Percentiles rank a stretch among this genome's conserved stretches.
Evolutionary conservation across 1,140 invertebrate species (phyloP).

Genomic region (Anoplophora glabripennis): DNA sequence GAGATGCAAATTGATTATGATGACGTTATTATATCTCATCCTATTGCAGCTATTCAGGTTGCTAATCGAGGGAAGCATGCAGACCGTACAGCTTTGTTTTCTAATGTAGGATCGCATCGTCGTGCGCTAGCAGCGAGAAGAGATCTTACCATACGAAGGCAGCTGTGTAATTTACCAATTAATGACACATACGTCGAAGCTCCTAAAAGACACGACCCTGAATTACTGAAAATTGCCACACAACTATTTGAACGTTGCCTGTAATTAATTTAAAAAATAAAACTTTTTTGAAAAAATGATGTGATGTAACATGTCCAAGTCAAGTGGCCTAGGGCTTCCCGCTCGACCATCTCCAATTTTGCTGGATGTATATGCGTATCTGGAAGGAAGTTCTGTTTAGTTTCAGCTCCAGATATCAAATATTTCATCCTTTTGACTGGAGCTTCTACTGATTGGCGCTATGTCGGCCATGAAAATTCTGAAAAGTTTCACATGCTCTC

Average conservation of each 20-base stretch:
- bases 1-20: slow-evolving; percentile 28
- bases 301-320: too few relatives aligned
- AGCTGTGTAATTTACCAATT: slow-evolving; percentile 61
- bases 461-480: too few relatives aligned
- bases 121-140: slow-evolving; percentile 64
- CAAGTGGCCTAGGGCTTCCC: too few relatives aligned
- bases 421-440: too few relatives aligned
- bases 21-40: slow-evolving; percentile 47
- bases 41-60: slow-evolving; percentile 63
- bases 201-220: slow-evolving; percentile 44
- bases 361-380: too few relatives aligned
- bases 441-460: too few relatives aligned
- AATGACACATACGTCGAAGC: slow-evolving; percentile 51
- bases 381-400: too few relatives aligned
- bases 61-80: slow-evolving; percentile 47
- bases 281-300: background rate
- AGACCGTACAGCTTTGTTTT: slow-evolving; percentile 50
- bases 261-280: slow-evolving; percentile 6
- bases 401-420: too few relatives aligned
- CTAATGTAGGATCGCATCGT: slow-evolving; percentile 52
- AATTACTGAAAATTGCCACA: slow-evolving; percentile 43
- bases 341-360: too few relatives aligned
- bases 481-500: too few relatives aligned
- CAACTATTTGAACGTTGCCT: slow-evolving; percentile 42
- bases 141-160: slow-evolving; percentile 61